These are phyloP conservation scores for Chaetoderma sp. DNA, from an alignment of 2,888 invertebrate genomes.

Conservation along the genomic window DNA sequence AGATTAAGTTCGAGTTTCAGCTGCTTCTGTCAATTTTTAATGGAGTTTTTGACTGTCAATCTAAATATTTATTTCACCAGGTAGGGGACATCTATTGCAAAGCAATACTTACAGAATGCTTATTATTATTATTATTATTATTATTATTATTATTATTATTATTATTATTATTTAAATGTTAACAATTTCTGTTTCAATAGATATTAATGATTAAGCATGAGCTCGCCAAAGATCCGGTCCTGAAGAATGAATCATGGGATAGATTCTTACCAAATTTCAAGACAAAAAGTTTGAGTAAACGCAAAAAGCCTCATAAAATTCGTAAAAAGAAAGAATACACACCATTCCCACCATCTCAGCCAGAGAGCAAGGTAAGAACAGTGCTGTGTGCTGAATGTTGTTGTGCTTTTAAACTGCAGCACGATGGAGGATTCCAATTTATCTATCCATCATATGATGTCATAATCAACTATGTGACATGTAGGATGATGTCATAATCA, in stretches of 20 bases:
- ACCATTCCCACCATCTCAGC: slow-evolving; percentile 95
- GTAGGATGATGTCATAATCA: no score
- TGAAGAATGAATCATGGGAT: slow-evolving; percentile 96
- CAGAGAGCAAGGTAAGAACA: slow-evolving; percentile 83
- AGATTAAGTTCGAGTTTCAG: no score
- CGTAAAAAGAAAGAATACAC: slow-evolving; percentile 94
- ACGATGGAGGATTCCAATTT: no score
- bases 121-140: no score
- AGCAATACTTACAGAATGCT: no score
- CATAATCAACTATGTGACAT: no score
- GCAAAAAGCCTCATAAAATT: slow-evolving; percentile 90
- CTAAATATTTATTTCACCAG: no score
- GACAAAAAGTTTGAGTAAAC: slow-evolving; percentile 86
- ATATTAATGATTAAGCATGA: slow-evolving; percentile 97
- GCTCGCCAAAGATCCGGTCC: slow-evolving; percentile 89
- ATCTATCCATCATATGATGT: no score
- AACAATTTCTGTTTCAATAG: slow-evolving; percentile 72
- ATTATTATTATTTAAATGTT: slow-evolving; percentile 2
- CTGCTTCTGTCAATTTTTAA: no score
- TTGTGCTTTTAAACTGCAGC: neutral
- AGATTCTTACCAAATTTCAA: slow-evolving; percentile 95
- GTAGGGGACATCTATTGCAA: no score
- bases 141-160: no score
- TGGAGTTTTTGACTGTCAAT: no score
- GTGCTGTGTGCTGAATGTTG: neutral